phyloP scores from a whole-genome alignment of 2,113 vertebrate species.

The Pimephales promelas region DNA sequence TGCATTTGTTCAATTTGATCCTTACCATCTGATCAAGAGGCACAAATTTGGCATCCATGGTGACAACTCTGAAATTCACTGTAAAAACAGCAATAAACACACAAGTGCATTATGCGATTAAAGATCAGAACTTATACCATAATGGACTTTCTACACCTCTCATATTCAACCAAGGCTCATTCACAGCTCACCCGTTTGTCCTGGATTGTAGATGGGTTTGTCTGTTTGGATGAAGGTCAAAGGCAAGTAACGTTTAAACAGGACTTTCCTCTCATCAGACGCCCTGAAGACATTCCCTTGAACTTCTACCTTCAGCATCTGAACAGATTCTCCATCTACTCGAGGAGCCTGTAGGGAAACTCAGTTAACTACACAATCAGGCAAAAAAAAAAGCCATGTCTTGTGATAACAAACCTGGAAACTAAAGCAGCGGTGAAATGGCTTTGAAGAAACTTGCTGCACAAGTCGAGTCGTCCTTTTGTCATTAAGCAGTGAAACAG shows the following conservation, averaged over 20 bases:
- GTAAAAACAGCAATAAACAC: neutral
- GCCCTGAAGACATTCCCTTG: conserved; percentile 60
- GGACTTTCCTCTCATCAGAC: conserved; percentile 63
- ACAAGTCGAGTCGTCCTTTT: conserved; percentile 18
- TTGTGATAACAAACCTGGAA: conserved; percentile 60
- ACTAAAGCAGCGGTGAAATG: conserved; percentile 56
- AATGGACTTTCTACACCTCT: too few species aligned
- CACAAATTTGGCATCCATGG: neutral
- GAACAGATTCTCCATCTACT: conserved; percentile 43
- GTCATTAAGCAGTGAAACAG: conserved; percentile 54
- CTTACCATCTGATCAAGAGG: conserved; percentile 5
- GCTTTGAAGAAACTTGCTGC: conserved; percentile 2
- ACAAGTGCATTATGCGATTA: neutral
- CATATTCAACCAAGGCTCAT: neutral
- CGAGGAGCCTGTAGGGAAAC: conserved; percentile 61
- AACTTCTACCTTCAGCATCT: conserved; percentile 61
- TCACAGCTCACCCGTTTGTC: conserved; percentile 68
- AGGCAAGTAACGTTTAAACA: conserved; percentile 54
- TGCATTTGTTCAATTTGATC: too few species aligned
- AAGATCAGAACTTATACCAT: too few species aligned
- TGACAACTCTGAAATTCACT: too few species aligned
- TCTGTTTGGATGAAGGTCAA: conserved; percentile 68
- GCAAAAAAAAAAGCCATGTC: too few species aligned
- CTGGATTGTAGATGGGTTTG: conserved; percentile 73
- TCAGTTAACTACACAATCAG: neutral